phyloP scores from a whole-genome alignment of 2,113 vertebrate species.

The Phocoena phocoena region DNA sequence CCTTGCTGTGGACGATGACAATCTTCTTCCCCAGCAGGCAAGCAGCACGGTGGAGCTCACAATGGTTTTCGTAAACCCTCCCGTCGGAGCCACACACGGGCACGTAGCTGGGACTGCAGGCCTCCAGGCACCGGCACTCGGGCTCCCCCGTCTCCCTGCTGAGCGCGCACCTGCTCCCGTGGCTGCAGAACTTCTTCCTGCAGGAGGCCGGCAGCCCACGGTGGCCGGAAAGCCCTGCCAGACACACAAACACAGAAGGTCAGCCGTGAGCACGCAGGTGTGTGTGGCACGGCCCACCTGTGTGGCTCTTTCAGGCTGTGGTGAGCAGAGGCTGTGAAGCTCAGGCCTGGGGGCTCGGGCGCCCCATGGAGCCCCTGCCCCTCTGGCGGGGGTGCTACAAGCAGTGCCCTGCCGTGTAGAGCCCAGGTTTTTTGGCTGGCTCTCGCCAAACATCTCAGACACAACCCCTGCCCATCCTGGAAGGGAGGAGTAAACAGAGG shows the following conservation, averaged over 20 bases:
- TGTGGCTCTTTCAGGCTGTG: background rate
- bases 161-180: constrained; percentile 89
- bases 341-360: background rate
- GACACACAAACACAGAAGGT: constrained; percentile 48
- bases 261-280: rapidly evolving
- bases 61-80: constrained; percentile 95
- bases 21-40: constrained; percentile 91
- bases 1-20: constrained; percentile 91
- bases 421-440: background rate
- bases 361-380: background rate
- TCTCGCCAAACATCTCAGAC: background rate
- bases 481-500: background rate
- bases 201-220: constrained; percentile 80
- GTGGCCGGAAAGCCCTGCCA: constrained; percentile 80
- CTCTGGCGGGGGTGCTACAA: background rate
- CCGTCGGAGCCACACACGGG: constrained; percentile 96
- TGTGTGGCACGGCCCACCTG: rapidly evolving
- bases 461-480: background rate
- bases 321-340: background rate
- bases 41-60: constrained; percentile 92
- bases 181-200: constrained; percentile 87
- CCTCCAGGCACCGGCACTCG: constrained; percentile 89
- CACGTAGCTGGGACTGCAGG: constrained; percentile 90
- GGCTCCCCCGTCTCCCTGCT: constrained; percentile 85
- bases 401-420: background rate